These are phyloP conservation scores for Rhinophrynus dorsalis DNA, from an alignment of 2,797 vertebrate species.

Conservation along the genomic window DNA sequence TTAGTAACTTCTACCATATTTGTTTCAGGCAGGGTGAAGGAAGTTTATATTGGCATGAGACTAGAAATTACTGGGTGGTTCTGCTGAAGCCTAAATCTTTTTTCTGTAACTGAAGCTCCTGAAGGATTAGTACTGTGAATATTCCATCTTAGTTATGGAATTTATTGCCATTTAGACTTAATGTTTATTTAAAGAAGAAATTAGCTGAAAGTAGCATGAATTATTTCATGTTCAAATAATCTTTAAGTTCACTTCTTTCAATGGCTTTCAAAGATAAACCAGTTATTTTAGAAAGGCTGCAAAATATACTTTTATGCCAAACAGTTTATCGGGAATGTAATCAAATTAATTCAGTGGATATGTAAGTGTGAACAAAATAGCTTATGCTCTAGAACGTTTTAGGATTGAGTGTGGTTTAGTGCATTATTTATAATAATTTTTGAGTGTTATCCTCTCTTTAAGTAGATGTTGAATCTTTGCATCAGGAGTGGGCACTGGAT, in stretches of 20 bases:
- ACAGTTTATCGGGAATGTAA: background rate
- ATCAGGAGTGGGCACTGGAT: no score
- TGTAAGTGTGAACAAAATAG: background rate
- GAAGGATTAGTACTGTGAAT: constrained; percentile 35
- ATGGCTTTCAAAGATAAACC: background rate
- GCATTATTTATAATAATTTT: no score
- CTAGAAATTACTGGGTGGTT: constrained; percentile 29
- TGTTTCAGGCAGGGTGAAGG: constrained; percentile 1
- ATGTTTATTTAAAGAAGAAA: constrained; percentile 38
- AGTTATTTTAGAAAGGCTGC: background rate
- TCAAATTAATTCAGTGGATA: background rate
- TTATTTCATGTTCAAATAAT: constrained; percentile 19
- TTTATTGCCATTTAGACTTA: constrained; percentile 32
- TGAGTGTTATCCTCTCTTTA: no score
- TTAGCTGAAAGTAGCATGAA: constrained; percentile 18
- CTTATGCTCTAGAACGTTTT: no score
- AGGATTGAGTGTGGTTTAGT: no score
- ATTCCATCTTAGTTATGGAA: constrained; percentile 33
- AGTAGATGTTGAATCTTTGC: no score
- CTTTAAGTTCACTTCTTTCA: background rate
- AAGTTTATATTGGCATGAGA: constrained; percentile 33
- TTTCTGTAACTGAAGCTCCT: constrained; percentile 11
- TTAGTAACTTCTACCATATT: no score
- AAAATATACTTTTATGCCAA: background rate
- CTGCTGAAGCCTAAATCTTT: constrained; percentile 28